These are phyloP conservation scores for Nemapogon koenigi DNA, from an alignment of 2,888 invertebrate genomes.

Conservation along the genomic window DNA sequence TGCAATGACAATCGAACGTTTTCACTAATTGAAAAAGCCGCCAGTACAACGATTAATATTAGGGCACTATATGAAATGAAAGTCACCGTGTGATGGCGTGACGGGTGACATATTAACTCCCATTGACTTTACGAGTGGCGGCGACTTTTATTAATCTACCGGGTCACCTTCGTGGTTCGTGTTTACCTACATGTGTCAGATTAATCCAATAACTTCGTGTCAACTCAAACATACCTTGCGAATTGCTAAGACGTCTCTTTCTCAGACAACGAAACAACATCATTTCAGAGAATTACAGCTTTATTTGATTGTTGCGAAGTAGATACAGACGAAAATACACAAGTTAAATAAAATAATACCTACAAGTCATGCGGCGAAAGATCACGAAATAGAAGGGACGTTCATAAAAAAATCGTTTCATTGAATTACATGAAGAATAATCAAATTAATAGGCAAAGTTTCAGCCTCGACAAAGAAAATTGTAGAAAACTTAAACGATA, in stretches of 20 bases:
- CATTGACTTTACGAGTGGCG: slow-evolving; percentile 49
- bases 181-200: no score
- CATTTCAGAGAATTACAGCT: no score
- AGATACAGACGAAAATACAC: no score
- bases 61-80: slow-evolving; percentile 62
- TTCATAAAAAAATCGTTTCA: no score
- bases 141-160: slow-evolving; percentile 53
- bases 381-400: no score
- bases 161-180: slow-evolving; percentile 27
- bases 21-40: slow-evolving; percentile 60
- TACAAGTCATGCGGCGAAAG: no score
- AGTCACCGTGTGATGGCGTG: slow-evolving; percentile 42
- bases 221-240: no score
- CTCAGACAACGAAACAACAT: no score
- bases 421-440: slow-evolving; percentile 5
- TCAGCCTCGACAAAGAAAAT: slow-evolving; percentile 8
- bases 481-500: slow-evolving; percentile 30
- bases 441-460: slow-evolving; percentile 6
- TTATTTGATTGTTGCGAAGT: no score
- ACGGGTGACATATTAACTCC: slow-evolving; percentile 48
- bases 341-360: no score
- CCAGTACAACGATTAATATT: slow-evolving; percentile 46
- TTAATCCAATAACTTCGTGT: no score
- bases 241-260: no score
- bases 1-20: slow-evolving; percentile 58